phyloP scores from a whole-genome alignment of 2,888 invertebrate genomes.

The Ectemnius continuus region DNA sequence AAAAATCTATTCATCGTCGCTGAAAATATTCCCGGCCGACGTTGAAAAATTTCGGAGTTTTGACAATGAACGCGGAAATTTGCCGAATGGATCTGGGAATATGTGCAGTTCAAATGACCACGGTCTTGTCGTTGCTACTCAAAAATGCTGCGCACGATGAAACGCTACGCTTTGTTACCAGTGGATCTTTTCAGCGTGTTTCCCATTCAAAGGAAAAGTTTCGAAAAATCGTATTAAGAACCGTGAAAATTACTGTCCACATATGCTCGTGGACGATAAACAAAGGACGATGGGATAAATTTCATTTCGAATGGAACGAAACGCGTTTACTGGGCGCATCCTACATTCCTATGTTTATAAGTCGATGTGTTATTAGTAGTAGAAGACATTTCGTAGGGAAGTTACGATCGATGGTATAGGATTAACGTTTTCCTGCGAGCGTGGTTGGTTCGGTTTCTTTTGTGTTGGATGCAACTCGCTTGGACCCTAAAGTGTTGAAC shows the following conservation, averaged over 20 bases:
- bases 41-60: conserved; percentile 54
- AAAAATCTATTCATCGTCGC: conserved; percentile 60
- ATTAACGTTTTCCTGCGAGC: too few relatives aligned
- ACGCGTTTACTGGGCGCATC: neutral
- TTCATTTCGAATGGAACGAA: conserved; percentile 3
- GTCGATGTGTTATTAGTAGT: too few relatives aligned
- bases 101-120: conserved; percentile 43
- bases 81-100: conserved; percentile 25
- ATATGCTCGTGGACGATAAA: neutral
- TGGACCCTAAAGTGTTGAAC: too few relatives aligned
- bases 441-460: too few relatives aligned
- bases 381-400: too few relatives aligned
- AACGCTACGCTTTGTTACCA: conserved; percentile 31
- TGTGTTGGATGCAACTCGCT: too few relatives aligned
- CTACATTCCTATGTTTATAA: too few relatives aligned
- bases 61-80: conserved; percentile 50
- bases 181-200: conserved; percentile 30
- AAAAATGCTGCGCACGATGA: conserved; percentile 30
- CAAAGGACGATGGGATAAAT: neutral
- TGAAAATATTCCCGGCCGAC: conserved; percentile 48
- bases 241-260: conserved; percentile 21
- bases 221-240: conserved; percentile 10
- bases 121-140: neutral
- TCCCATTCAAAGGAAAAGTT: conserved; percentile 22
- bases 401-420: too few relatives aligned